A percentile compares a stretch with the other conserved stretches of the same genome.
Evolutionary conservation across 2,888 invertebrate genomes (phyloP).

Genomic region (Magallana nippona): DNA sequence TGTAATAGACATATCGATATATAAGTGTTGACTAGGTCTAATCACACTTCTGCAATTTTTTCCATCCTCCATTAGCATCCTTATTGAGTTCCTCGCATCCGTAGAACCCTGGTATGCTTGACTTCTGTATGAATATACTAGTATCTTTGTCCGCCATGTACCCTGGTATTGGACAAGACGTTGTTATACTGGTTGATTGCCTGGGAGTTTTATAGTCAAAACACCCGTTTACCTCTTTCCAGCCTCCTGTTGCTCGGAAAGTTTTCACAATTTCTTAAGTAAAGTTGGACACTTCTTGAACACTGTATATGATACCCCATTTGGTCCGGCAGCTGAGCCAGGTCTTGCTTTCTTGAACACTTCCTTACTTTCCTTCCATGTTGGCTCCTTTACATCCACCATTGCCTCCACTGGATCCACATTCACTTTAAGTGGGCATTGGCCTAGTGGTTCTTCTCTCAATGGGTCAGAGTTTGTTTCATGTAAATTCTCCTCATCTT

Average conservation of each 20-base stretch:
- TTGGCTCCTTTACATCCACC: constrained; percentile 34
- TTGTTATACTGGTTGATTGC: constrained; percentile 28
- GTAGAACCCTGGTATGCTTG: no score
- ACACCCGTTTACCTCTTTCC: constrained; percentile 45
- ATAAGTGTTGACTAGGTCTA: no score
- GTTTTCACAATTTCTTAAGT: constrained; percentile 43
- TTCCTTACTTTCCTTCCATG: constrained; percentile 39
- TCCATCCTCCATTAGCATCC: no score
- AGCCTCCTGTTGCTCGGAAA: constrained; percentile 46
- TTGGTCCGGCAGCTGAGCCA: constrained; percentile 49
- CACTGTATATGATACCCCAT: constrained; percentile 50
- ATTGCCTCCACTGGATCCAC: no score
- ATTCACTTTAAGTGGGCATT: no score
- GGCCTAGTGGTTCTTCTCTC: constrained; percentile 38
- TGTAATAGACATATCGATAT: no score
- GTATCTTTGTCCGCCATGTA: no score
- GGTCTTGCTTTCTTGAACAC: constrained; percentile 39
- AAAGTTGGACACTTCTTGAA: constrained; percentile 51
- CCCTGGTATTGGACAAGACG: no score
- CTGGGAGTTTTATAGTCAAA: constrained; percentile 47
- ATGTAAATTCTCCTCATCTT: constrained; percentile 32
- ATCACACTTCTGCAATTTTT: no score
- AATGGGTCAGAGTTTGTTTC: constrained; percentile 40
- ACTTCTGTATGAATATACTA: no score
- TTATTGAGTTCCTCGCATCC: no score